A percentile compares a stretch with the other conserved stretches of the same genome.
phyloP scores from a whole-genome alignment of 2,888 invertebrate genomes.

The Miltochrista miniata region DNA sequence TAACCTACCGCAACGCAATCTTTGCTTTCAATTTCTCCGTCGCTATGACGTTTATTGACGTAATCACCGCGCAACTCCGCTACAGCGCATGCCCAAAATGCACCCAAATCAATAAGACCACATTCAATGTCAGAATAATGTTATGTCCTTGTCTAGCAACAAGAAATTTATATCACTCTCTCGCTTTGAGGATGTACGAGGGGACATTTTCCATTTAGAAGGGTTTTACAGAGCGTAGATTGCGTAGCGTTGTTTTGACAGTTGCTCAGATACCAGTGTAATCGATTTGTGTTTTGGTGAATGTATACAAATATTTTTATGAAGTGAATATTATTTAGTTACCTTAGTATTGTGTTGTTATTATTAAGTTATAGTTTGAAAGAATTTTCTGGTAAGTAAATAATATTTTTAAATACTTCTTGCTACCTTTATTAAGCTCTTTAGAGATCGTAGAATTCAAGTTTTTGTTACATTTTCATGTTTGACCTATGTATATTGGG shows the following conservation, averaged over 20 bases:
- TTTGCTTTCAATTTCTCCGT: neutral
- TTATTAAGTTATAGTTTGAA: slow-evolving; percentile 1
- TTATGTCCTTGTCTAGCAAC: slow-evolving; percentile 11
- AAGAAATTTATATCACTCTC: neutral
- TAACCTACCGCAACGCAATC: neutral
- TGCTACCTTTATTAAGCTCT: too few species aligned
- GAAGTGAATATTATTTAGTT: slow-evolving; percentile 9
- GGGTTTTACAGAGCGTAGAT: neutral
- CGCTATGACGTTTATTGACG: neutral
- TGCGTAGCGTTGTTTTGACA: slow-evolving; percentile 8
- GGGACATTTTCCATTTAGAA: neutral
- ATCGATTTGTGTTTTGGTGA: slow-evolving; percentile 10
- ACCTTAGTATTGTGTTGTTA: neutral
- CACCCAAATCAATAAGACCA: slow-evolving; percentile 11
- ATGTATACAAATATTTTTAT: slow-evolving; percentile 20
- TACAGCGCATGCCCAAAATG: slow-evolving; percentile 34
- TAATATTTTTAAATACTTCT: neutral
- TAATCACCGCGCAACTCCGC: slow-evolving; percentile 18
- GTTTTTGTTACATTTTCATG: too few species aligned
- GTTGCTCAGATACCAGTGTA: slow-evolving; percentile 5
- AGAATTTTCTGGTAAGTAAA: neutral
- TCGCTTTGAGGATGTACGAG: neutral
- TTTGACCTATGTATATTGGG: too few species aligned
- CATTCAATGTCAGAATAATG: slow-evolving; percentile 10
- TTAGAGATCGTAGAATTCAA: too few species aligned